Percentiles rank a stretch among this genome's conserved stretches.
Conservation (phyloP, 1,140 invertebrate genomes). For the Conus ventricosus region DNA sequence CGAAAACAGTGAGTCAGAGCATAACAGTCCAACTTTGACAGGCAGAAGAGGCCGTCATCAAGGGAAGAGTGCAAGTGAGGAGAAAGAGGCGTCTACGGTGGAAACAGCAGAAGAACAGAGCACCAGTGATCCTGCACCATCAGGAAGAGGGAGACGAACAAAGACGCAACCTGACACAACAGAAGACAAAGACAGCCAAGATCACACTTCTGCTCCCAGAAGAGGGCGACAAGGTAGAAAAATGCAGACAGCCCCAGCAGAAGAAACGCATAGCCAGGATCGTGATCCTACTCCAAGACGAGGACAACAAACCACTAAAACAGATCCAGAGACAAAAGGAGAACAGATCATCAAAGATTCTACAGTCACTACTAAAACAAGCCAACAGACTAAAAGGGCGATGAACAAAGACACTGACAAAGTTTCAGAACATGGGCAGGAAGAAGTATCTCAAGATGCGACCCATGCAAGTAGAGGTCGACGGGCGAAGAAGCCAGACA, state of each 20-base stretch:
- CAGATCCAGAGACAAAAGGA: neutral
- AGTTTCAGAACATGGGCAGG: neutral
- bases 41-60: neutral
- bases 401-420: neutral
- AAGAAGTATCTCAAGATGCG: neutral
- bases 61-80: neutral
- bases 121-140: neutral
- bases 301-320: neutral
- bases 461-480: neutral
- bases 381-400: neutral
- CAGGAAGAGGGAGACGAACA: conserved; percentile 5
- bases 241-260: too few relatives aligned
- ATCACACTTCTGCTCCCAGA: neutral
- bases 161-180: neutral
- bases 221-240: neutral
- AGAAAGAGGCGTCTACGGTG: neutral
- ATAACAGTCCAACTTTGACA: neutral
- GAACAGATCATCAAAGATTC: neutral
- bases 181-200: neutral
- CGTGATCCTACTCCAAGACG: neutral
- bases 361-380: neutral
- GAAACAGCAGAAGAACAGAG: neutral
- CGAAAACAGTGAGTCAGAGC: neutral
- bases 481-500: neutral
- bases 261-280: neutral